A percentile compares a stretch with the other conserved stretches of the same genome.
Conservation (phyloP, 2,888 invertebrate species). For the Carterocephalus palaemon region DNA sequence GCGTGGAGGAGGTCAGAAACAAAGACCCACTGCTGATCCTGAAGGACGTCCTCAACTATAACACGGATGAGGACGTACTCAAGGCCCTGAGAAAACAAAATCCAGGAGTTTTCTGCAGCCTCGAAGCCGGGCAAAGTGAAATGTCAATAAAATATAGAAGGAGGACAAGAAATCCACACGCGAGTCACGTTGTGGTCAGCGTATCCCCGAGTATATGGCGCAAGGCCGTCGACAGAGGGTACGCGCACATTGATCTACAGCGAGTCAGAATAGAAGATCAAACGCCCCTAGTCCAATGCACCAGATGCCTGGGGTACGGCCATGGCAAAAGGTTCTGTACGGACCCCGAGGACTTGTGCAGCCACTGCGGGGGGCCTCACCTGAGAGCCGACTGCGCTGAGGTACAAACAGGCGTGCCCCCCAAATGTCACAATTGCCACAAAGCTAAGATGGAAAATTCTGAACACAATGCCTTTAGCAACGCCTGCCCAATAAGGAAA, state of each 20-base stretch:
- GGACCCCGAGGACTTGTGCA: neutral
- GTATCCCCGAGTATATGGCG: neutral
- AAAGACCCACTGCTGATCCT: too few species aligned
- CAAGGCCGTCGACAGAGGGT: neutral
- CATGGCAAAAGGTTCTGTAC: neutral
- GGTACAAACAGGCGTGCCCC: neutral
- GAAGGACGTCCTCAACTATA: slow-evolving; percentile 16
- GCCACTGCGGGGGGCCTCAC: neutral
- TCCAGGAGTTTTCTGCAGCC: neutral
- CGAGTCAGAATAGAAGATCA: neutral
- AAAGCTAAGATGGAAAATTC: neutral
- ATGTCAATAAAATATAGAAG: slow-evolving; percentile 4
- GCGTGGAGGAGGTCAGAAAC: too few species aligned
- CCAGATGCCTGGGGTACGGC: neutral
- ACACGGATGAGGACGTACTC: slow-evolving; percentile 22
- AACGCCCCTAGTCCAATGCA: slow-evolving; percentile 2
- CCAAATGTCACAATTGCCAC: neutral
- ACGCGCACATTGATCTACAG: neutral
- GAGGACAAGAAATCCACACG: slow-evolving; percentile 10
- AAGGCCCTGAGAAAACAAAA: slow-evolving; percentile 17
- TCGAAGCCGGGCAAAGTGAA: neutral
- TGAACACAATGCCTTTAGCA: slow-evolving; percentile 25
- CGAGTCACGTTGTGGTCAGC: neutral
- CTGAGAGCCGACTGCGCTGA: neutral
- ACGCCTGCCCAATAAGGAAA: slow-evolving; percentile 8